Base-by-base conservation (phyloP, 2,888 invertebrate genomes). In the Noctua pronuba region DNA sequence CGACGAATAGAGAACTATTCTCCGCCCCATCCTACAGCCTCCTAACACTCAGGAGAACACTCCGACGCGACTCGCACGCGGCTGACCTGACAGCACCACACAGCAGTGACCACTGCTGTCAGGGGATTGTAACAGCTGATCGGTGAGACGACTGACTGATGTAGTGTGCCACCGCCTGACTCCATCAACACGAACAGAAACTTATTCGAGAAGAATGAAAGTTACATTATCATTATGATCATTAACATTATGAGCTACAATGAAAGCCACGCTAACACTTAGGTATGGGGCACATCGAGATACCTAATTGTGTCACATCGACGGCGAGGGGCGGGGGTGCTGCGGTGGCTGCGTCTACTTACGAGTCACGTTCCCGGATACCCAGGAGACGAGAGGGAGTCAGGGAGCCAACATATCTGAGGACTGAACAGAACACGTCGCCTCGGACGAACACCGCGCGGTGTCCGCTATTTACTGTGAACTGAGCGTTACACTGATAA, bases 141-240 rank as follows among this genome's bases (percentile, higher is more conserved):
- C 24, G 44, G n/a, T 44, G 64, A 4, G 11, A 65, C 21, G n/a
- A 38, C 49, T 10, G 38, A 41, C 24, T 66, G n/a, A 31, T 6
- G n/a, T 38, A 64, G 38, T 72, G 69, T 67, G 68, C 58, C 55
- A n/a, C 55, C 65, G 28, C 35, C 44, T 44, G 46, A 64, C 73
- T 60, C 52, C 13, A 35, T 72, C 46, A 67, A 67, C 62, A 79
- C 66, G 44, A 69, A 62, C 38, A 41, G 49, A 76, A 79, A 82
- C 70, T 66, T 85, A 88, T 85, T 86, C 85, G 86, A 88, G 82
- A 70, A 81, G 28, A 72, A 62, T 79, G 52, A 35, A 73, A 52
- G n/a, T 76, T 62, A 60, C 11, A 62, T 21, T 62, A 35, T 60
- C 31, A 52, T 21, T 41, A 41, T 77, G 58, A 79, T 52, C 55